phyloP scores from a whole-genome alignment of 2,797 vertebrate species.

The Anguilla pacifica region DNA sequence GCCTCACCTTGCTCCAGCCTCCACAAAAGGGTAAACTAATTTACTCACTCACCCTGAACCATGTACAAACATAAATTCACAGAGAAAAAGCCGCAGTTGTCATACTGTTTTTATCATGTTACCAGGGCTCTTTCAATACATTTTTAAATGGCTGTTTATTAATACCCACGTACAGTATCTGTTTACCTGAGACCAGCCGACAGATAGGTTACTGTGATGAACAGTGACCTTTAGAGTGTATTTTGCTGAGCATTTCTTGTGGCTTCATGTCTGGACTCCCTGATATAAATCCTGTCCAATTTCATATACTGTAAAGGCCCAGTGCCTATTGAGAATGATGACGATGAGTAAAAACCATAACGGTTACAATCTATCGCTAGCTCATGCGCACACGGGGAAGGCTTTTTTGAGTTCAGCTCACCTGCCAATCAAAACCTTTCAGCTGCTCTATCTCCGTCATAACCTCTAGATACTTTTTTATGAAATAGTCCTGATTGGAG shows the following conservation, averaged over 20 bases:
- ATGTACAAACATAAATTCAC: not conserved
- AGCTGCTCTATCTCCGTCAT: not conserved
- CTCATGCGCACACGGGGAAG: not conserved
- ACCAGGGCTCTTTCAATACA: not conserved
- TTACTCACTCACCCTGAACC: not conserved
- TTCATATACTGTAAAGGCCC: not conserved
- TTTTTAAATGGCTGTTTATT: conserved; percentile 16
- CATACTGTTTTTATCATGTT: not conserved
- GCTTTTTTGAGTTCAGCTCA: not conserved
- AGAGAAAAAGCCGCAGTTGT: not conserved
- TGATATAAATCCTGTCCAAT: conserved; percentile 11
- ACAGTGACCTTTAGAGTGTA: conserved; percentile 1
- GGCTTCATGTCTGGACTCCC: not conserved
- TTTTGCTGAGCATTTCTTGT: not conserved
- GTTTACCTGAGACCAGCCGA: not conserved
- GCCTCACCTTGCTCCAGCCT: not conserved
- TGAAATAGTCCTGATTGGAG: not conserved
- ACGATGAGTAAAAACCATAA: not conserved
- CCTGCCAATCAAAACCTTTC: not conserved
- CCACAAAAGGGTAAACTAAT: conserved; percentile 19
- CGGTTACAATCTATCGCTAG: not conserved
- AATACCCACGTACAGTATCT: not conserved
- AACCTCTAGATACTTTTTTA: not conserved
- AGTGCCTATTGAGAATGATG: not conserved
- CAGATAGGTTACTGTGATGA: conserved; percentile 9